Conservation (phyloP, 2,888 invertebrate genomes). For the Tipula helvola region DNA sequence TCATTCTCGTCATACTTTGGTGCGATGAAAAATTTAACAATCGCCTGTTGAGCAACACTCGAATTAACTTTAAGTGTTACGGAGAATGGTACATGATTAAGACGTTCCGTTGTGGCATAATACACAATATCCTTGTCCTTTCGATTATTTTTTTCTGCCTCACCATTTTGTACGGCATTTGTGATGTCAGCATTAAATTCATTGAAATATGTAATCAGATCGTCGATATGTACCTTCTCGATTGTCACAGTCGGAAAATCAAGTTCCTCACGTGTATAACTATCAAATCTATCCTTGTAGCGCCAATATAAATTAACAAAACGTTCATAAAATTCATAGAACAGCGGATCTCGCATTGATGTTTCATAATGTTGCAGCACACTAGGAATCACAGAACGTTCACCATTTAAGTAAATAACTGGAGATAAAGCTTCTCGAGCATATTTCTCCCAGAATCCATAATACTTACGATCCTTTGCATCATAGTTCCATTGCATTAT, state of each 20-base stretch:
- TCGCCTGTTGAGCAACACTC: constrained; percentile 43
- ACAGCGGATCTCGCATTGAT: constrained; percentile 57
- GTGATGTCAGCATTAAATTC: constrained; percentile 49
- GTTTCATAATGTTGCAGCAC: constrained; percentile 50
- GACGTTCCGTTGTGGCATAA: constrained; percentile 45
- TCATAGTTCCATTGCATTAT: constrained; percentile 51
- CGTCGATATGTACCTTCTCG: constrained; percentile 44
- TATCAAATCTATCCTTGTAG: constrained; percentile 45
- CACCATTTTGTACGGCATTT: constrained; percentile 41
- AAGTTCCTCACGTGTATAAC: constrained; percentile 49
- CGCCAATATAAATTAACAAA: constrained; percentile 42
- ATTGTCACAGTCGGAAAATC: constrained; percentile 47
- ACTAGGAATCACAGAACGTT: constrained; percentile 37
- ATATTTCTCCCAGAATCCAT: constrained; percentile 43
- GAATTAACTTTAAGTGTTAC: constrained; percentile 43
- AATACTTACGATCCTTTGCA: constrained; percentile 45
- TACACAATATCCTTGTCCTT: constrained; percentile 31
- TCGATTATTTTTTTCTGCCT: background rate
- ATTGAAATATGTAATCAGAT: constrained; percentile 53
- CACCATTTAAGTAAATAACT: background rate
- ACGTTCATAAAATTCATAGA: constrained; percentile 55
- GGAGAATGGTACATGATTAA: constrained; percentile 52
- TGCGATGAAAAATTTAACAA: constrained; percentile 56
- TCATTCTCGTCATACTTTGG: constrained; percentile 51
- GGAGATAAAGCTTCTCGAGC: constrained; percentile 46